Conservation (phyloP, 64 coral and sea anemone genomes). For the Cladopsammia gracilis region DNA sequence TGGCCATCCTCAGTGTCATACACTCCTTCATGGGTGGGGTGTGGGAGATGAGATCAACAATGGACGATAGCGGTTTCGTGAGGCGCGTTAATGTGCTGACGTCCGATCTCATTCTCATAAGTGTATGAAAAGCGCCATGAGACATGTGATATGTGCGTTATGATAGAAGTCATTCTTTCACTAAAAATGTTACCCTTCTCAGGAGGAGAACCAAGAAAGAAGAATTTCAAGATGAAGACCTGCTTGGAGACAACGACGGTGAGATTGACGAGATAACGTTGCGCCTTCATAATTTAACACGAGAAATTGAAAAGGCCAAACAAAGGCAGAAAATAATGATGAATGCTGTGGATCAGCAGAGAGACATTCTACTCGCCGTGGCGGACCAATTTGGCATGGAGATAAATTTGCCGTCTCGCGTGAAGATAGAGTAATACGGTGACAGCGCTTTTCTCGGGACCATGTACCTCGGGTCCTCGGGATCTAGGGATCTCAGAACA, state of each 20-base stretch:
- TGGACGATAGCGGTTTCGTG: too few relatives aligned
- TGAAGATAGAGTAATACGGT: constrained; percentile 14
- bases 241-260: constrained; percentile 33
- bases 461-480: too few relatives aligned
- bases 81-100: too few relatives aligned
- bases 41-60: too few relatives aligned
- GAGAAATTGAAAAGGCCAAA: constrained; percentile 61
- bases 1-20: too few relatives aligned
- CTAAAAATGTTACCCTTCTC: not conserved
- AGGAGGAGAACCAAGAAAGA: constrained; percentile 3
- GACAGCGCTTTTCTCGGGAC: too few relatives aligned
- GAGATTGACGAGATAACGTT: constrained; percentile 48
- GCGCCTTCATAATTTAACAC: constrained; percentile 47
- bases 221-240: constrained; percentile 51
- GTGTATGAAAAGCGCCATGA: too few relatives aligned
- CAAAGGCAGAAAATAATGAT: constrained; percentile 38
- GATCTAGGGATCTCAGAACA: too few relatives aligned
- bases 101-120: too few relatives aligned
- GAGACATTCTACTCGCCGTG: constrained; percentile 49
- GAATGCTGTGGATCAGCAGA: constrained; percentile 50
- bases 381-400: constrained; percentile 28
- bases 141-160: too few relatives aligned
- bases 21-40: too few relatives aligned
- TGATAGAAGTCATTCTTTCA: not conserved
- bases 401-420: constrained; percentile 20